Conservation (phyloP, 2,113 vertebrate species). For the Loxodonta africana region DNA sequence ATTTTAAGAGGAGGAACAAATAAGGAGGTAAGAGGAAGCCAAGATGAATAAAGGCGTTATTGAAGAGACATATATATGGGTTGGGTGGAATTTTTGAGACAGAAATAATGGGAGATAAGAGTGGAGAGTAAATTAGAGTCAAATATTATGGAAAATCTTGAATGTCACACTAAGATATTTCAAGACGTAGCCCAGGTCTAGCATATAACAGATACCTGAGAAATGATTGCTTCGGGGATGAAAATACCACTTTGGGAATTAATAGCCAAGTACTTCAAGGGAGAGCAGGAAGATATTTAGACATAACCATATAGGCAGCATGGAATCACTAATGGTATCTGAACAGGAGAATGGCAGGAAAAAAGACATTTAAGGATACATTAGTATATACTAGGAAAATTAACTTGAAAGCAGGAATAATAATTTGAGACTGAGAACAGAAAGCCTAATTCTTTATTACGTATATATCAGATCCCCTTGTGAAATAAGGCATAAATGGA, state of each 20-base stretch:
- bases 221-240: constrained; percentile 6
- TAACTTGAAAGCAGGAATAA: constrained; percentile 22
- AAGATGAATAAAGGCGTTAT: constrained; percentile 30
- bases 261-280: constrained; percentile 47
- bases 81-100: background rate
- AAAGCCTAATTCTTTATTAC: constrained; percentile 2
- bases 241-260: constrained; percentile 57
- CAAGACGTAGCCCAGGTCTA: constrained; percentile 1
- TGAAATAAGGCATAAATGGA: constrained; percentile 42
- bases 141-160: constrained; percentile 48
- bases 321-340: background rate
- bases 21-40: background rate
- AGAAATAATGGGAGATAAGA: background rate
- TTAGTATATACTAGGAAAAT: background rate
- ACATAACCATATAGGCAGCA: background rate
- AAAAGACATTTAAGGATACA: constrained; percentile 22
- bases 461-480: background rate
- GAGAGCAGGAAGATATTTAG: constrained; percentile 43
- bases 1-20: constrained; percentile 21
- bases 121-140: background rate
- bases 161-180: constrained; percentile 49
- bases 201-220: background rate
- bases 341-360: background rate
- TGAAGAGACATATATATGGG: background rate
- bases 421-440: constrained; percentile 6